Conservation (phyloP, 1,140 invertebrate species). For the Drosophila rhopaloa region DNA sequence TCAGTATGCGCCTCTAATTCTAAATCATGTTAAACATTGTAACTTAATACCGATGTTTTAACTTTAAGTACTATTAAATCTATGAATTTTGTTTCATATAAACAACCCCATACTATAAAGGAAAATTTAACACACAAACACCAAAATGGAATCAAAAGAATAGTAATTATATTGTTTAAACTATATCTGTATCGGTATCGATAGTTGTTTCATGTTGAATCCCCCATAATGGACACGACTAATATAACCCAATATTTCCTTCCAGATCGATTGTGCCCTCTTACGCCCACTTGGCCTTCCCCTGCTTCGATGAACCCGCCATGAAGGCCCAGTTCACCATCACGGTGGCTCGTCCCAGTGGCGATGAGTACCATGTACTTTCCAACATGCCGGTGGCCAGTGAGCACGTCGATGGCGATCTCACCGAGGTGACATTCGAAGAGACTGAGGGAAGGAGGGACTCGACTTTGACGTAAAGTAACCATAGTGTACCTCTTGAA, state of each 20-base stretch:
- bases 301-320: constrained; percentile 97
- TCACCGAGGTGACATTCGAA: constrained; percentile 87
- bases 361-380: constrained; percentile 88
- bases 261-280: constrained; percentile 93
- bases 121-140: too few species aligned
- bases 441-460: constrained; percentile 87
- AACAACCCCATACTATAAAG: too few species aligned
- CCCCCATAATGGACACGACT: neutral
- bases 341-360: constrained; percentile 89
- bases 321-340: constrained; percentile 96
- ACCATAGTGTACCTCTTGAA: constrained; percentile 1
- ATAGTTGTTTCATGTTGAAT: neutral
- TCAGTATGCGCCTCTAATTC: too few species aligned
- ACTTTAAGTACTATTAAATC: too few species aligned
- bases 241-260: constrained; percentile 23
- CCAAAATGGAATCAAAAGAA: too few species aligned
- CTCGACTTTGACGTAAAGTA: constrained; percentile 86
- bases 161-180: too few species aligned
- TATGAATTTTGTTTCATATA: too few species aligned
- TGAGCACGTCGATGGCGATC: constrained; percentile 50
- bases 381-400: constrained; percentile 90
- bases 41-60: too few species aligned
- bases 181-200: too few species aligned
- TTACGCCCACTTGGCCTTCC: constrained; percentile 95
- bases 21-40: too few species aligned